Evolutionary conservation across 2,113 vertebrate species (phyloP).

Genomic region (Noturus placidus): DNA sequence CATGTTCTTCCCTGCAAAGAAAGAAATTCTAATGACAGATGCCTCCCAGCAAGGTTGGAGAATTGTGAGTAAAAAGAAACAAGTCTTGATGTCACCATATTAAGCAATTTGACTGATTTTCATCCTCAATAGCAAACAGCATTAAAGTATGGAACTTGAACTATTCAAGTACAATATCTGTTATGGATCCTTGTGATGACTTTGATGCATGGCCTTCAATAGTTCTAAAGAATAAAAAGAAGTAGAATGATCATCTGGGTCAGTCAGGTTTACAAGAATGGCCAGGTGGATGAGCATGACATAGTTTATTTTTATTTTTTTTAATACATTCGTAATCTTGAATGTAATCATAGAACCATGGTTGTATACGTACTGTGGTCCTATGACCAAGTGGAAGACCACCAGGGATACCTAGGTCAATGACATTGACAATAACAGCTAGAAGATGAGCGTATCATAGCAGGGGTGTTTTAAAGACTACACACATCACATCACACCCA

Average conservation of each 20-base stretch:
- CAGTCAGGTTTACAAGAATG: not conserved
- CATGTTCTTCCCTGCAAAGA: not conserved
- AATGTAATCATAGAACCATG: not conserved
- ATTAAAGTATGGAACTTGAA: not conserved
- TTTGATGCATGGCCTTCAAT: not conserved
- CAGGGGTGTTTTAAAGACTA: not conserved
- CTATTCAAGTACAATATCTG: not conserved
- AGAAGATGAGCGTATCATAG: not conserved
- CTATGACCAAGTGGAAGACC: not conserved
- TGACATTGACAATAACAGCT: not conserved
- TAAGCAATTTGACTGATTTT: not conserved
- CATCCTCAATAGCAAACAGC: not conserved
- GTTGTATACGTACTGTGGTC: not conserved
- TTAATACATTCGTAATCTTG: not conserved
- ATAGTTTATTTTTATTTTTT: not conserved
- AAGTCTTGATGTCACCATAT: not conserved
- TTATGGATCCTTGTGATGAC: not conserved
- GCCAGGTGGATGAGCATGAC: not conserved
- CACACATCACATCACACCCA: not conserved
- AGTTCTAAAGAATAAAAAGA: not conserved
- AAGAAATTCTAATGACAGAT: not conserved
- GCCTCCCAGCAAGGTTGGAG: not conserved
- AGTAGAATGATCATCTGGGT: not conserved
- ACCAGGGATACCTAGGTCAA: not conserved
- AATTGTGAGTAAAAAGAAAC: not conserved